Evolutionary conservation across 2,797 vertebrate genomes (phyloP).

Genomic region (Philypnodon macrostomus): DNA sequence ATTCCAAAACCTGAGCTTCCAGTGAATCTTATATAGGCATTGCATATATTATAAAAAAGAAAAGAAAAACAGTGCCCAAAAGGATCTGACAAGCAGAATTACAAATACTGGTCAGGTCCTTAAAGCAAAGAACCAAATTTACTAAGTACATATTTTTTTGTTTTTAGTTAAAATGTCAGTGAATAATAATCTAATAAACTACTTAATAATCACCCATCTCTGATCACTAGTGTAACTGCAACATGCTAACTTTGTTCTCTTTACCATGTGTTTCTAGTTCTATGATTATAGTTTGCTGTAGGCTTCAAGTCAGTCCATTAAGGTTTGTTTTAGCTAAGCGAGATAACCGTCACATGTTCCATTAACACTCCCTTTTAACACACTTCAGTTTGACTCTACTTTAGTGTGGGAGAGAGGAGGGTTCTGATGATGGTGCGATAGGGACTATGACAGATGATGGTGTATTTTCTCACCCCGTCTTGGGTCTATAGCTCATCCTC

Average conservation of each 20-base stretch:
- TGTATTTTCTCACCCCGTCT: conserved; percentile 6
- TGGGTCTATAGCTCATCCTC: conserved; percentile 5
- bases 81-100: too few species aligned
- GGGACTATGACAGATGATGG: not conserved
- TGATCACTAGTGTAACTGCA: too few species aligned
- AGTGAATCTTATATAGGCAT: not conserved
- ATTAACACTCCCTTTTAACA: conserved; percentile 4
- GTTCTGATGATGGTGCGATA: not conserved
- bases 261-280: too few species aligned
- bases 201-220: too few species aligned
- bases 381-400: not conserved
- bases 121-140: too few species aligned
- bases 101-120: too few species aligned
- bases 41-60: not conserved
- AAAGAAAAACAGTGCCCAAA: too few species aligned
- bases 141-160: too few species aligned
- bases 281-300: too few species aligned
- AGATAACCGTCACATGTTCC: not conserved
- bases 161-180: too few species aligned
- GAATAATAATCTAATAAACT: too few species aligned
- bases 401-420: not conserved
- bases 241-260: too few species aligned
- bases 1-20: not conserved
- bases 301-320: not conserved
- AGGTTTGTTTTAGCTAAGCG: not conserved